A percentile compares a stretch with the other conserved stretches of the same genome.
These are phyloP conservation scores for Apeltes quadracus DNA, from an alignment of 2,113 vertebrate genomes.

Conservation along the genomic window DNA sequence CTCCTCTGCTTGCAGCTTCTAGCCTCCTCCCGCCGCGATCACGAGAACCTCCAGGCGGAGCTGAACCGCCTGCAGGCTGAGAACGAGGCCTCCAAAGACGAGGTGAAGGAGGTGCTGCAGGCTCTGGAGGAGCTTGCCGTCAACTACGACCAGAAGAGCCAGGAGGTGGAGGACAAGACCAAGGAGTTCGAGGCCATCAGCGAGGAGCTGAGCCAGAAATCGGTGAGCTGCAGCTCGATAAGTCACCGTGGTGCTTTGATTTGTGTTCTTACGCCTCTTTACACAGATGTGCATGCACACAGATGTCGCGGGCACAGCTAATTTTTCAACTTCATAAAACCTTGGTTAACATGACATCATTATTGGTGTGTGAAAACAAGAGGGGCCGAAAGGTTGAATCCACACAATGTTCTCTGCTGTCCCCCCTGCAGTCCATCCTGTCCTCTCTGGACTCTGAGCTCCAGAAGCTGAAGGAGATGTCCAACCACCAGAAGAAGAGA, in stretches of 20 bases:
- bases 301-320: not conserved
- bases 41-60: slow-evolving; percentile 94
- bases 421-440: slow-evolving; percentile 83
- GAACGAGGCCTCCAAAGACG: slow-evolving; percentile 97
- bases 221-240: slow-evolving; percentile 75
- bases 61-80: slow-evolving; percentile 95
- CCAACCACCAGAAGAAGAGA: slow-evolving; percentile 97
- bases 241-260: not conserved
- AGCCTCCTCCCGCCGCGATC: slow-evolving; percentile 91
- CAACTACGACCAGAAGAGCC: slow-evolving; percentile 98
- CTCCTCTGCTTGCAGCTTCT: slow-evolving; percentile 80
- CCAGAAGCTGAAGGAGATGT: slow-evolving; percentile 98
- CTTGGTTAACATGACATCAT: too few relatives aligned
- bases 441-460: slow-evolving; percentile 95
- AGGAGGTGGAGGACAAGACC: slow-evolving; percentile 97
- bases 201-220: slow-evolving; percentile 98
- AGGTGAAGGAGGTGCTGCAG: slow-evolving; percentile 97
- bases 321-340: not conserved
- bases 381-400: not conserved
- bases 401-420: not conserved
- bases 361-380: not conserved
- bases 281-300: not conserved
- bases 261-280: slow-evolving; percentile 2
- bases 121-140: slow-evolving; percentile 96
- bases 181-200: slow-evolving; percentile 93